These are phyloP conservation scores for Ligdia adustata DNA, from an alignment of 2,888 invertebrate species.

Conservation along the genomic window DNA sequence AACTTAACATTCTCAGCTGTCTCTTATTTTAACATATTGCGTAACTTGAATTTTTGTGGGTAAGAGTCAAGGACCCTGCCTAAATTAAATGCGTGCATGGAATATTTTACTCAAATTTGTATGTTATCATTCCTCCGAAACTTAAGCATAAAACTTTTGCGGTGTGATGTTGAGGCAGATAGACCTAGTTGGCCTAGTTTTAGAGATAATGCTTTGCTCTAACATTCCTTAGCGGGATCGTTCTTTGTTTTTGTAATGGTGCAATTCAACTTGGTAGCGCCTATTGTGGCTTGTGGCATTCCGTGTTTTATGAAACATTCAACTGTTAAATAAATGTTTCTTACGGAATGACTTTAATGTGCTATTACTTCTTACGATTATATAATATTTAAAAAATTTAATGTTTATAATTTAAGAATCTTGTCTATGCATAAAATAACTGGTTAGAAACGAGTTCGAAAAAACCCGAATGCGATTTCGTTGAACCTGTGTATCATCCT, in stretches of 20 bases:
- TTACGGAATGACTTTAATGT: conserved; percentile 10
- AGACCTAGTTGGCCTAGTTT: conserved; percentile 38
- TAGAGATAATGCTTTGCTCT: conserved; percentile 28
- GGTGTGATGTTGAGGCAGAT: conserved; percentile 33
- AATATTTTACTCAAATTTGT: conserved; percentile 57
- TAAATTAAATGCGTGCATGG: conserved; percentile 37
- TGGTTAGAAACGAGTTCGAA: no score
- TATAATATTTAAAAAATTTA: no score
- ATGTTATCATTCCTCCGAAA: conserved; percentile 45
- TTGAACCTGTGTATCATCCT: no score
- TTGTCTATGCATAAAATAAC: no score
- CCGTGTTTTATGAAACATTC: conserved; percentile 21
- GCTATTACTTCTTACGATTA: no score
- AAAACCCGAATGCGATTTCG: no score
- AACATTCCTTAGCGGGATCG: conserved; percentile 31
- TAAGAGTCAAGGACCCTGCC: conserved; percentile 65
- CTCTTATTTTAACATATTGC: conserved; percentile 23
- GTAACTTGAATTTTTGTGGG: conserved; percentile 39
- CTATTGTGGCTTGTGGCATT: conserved; percentile 28
- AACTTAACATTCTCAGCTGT: conserved; percentile 27
- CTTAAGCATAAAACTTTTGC: conserved; percentile 38
- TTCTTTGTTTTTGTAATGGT: conserved; percentile 30
- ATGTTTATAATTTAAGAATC: no score
- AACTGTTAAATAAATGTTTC: conserved; percentile 12
- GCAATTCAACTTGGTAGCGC: conserved; percentile 33